Evolutionary conservation across 2,797 vertebrate species (phyloP), one percentile per base, ranked within the genome.

Genomic region (Tapirus indicus): DNA sequence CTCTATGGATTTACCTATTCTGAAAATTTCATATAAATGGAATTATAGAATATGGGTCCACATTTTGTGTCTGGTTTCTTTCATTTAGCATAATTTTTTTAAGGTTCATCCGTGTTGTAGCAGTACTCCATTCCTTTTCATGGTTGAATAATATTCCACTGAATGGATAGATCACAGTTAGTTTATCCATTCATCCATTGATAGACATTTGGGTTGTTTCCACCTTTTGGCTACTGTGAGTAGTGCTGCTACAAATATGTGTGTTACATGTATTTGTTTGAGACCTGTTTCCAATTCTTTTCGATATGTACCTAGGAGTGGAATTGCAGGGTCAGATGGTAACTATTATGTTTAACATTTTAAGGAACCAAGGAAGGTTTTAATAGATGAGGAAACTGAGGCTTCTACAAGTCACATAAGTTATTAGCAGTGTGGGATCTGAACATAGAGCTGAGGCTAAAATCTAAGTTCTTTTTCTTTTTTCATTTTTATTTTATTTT

Each of bases 401-500:
- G 5, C 64, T 82, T 94, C 85, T 64, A 16, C n/a, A 90, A 84
- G 35, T 60, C 32, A 54, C 47, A 21, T 7, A 79, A n/a, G 7
- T 95, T 64, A 68, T 23, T 41, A 66, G 27, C 17, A 47, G 27
- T 35, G 16, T 44, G 29, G 20, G 32, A 72, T 82, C 49, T 72
- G n/a, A 83, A 75, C 25, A 82, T 54, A 54, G 27, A 23, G 56
- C 14, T 47, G 32, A 38, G n/a, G 52, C n/a, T 68, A 85, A 87
- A 44, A 9, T 72, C 32, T 75, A 29, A 47, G 35, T 78, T 44
- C 7, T 88, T 68, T 84, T 35, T 35, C 52, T 21, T 62, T 80
- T 41, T 69, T n/a, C 27, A 7, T 44, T 88, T 88, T 88, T 72
- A 44, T 82, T 82, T 80, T 80, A 62, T 54, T 94, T 89, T 74